A percentile compares a stretch with the other conserved stretches of the same genome.
Conservation (phyloP, 2,113 vertebrate genomes). For the human (Homo sapiens) region GRCh38 chr1:32708501-32709000, state of each 20-base stretch:
- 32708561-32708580: too few relatives aligned
- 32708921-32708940: background rate
- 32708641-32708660: background rate
- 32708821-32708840: background rate
- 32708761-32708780: background rate
- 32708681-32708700: background rate
- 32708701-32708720: background rate
- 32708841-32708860: background rate
- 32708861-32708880: too few relatives aligned
- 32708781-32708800: background rate
- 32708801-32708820: background rate
- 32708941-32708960: background rate
- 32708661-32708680: background rate
- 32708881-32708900: background rate
- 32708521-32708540: too few relatives aligned
- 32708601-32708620: background rate
- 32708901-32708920: background rate
- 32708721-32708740: background rate
- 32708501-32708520: background rate
- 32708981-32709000: background rate
- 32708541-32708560: too few relatives aligned
- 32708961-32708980: background rate
- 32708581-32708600: too few relatives aligned
- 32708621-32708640: background rate
- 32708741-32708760: background rate